Evolutionary conservation across 2,113 vertebrate genomes (phyloP), one percentile per base, ranked within the genome.

Genomic region (Campylomormyrus numenius): DNA sequence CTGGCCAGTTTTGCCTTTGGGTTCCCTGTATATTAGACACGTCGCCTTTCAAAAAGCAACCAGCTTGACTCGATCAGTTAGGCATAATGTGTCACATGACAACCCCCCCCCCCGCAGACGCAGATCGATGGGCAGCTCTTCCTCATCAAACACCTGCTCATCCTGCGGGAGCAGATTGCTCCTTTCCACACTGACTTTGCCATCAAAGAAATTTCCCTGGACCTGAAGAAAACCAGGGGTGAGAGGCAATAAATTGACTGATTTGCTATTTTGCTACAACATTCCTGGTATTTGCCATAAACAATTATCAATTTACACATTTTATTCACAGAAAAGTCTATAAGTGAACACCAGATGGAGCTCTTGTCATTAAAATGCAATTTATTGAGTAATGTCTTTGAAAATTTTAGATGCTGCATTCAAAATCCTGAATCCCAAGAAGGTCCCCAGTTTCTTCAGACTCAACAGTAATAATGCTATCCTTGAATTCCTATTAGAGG

Each of bases 201-300:
- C 96, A 99, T 99, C 96, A 99, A 99, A 96, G 98, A 99, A 95
- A 99, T 99, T 97, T 99, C 98, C 93, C 97, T 99, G 96, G 98
- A 99, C 95, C 97, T 99, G 96, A 99, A 98, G 97, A 99, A 97
- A 96, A 99, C 98, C 91, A 97, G 98, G 98, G 98, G 98, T 99
- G 96, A 94, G 96, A 94, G 13, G 50, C 50, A 27, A 35, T 48
- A 93, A 91, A 92, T 21, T 21, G 56, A 11, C 45, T 85, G 83
- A 85, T 56, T 49, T 86, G 83, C 42, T 85, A n/a, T 3, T 85
- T 85, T 11, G 27, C 74, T 19, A 17, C 74, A 39, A 42, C 35
- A 19, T 80, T 80, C 13, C 3, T 70, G 27, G 27, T 70, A 70
- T 70, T 70, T 70, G 10, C n/a, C 62, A 70, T 70, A 70, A 70